These are phyloP conservation scores for Diorhabda elongata DNA, from an alignment of 1,140 invertebrate species.

Conservation along the genomic window DNA sequence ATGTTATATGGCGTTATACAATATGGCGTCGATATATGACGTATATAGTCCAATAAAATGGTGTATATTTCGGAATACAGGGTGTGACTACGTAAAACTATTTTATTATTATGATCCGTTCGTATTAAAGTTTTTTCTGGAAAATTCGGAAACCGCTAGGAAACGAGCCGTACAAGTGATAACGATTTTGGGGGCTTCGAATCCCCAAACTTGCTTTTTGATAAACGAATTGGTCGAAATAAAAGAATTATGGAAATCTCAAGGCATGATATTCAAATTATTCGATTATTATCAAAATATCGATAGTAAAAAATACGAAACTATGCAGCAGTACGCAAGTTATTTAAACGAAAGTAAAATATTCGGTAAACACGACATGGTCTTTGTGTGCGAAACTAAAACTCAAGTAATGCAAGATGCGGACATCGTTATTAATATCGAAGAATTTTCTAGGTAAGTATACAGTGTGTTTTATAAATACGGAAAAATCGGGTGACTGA, in stretches of 20 bases:
- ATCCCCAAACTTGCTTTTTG: slow-evolving; percentile 7
- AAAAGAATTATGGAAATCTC: not conserved
- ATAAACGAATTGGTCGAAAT: slow-evolving; percentile 12
- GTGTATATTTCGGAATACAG: slow-evolving; percentile 7
- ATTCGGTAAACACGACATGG: slow-evolving; percentile 2
- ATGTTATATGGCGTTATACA: too few species aligned
- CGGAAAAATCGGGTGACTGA: too few species aligned
- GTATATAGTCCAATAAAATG: slow-evolving; percentile 6
- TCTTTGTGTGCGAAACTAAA: not conserved
- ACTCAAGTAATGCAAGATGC: slow-evolving; percentile 20
- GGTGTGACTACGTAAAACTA: not conserved
- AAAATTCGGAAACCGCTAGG: not conserved
- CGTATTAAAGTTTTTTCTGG: slow-evolving; percentile 12
- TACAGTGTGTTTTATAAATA: not conserved
- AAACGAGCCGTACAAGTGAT: not conserved
- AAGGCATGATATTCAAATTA: slow-evolving; percentile 7
- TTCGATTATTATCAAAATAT: not conserved
- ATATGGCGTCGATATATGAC: too few species aligned
- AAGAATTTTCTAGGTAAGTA: slow-evolving; percentile 23
- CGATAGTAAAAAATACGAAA: not conserved
- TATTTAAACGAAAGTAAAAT: slow-evolving; percentile 5
- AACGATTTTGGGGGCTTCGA: slow-evolving; percentile 4
- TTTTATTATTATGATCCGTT: not conserved
- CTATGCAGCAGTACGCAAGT: slow-evolving; percentile 1
- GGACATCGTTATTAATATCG: slow-evolving; percentile 28